Evolutionary conservation across 2,797 vertebrate species (phyloP).

Genomic region (Carduelis carduelis): DNA sequence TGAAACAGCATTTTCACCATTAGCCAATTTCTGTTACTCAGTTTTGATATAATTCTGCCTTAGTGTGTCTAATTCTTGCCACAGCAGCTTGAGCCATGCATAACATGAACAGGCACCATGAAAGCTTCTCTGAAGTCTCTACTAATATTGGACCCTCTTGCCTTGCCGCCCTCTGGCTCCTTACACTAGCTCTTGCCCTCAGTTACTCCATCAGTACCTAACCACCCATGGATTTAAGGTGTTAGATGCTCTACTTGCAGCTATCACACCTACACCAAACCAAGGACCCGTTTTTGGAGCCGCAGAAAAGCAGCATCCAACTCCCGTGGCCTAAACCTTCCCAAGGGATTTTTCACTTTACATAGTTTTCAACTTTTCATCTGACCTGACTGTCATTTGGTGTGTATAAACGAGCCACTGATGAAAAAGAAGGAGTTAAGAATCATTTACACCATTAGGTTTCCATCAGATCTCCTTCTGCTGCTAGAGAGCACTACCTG

Average conservation of each 20-base stretch:
- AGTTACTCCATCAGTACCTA: not conserved
- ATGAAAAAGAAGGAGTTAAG: conserved; percentile 40
- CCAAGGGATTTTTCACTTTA: not conserved
- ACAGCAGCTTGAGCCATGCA: not conserved
- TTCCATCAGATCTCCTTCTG: conserved; percentile 56
- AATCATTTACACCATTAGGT: conserved; percentile 47
- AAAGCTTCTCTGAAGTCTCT: not conserved
- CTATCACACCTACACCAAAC: not conserved
- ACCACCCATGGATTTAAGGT: not conserved
- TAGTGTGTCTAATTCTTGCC: conserved; percentile 13
- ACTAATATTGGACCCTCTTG: not conserved
- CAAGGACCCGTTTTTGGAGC: not conserved
- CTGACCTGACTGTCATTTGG: not conserved
- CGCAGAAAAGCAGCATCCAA: not conserved
- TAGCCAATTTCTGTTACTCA: conserved; percentile 57
- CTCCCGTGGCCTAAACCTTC: not conserved
- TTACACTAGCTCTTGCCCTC: not conserved
- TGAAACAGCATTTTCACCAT: conserved; percentile 26
- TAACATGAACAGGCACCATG: not conserved
- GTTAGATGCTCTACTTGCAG: not conserved
- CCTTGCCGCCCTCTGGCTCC: not conserved
- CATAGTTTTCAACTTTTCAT: not conserved
- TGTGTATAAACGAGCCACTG: not conserved
- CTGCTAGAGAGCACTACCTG: conserved; percentile 55
- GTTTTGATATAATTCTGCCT: conserved; percentile 59